These are phyloP conservation scores for Enteromius treurensis DNA, from an alignment of 2,797 vertebrate genomes.

Conservation along the genomic window DNA sequence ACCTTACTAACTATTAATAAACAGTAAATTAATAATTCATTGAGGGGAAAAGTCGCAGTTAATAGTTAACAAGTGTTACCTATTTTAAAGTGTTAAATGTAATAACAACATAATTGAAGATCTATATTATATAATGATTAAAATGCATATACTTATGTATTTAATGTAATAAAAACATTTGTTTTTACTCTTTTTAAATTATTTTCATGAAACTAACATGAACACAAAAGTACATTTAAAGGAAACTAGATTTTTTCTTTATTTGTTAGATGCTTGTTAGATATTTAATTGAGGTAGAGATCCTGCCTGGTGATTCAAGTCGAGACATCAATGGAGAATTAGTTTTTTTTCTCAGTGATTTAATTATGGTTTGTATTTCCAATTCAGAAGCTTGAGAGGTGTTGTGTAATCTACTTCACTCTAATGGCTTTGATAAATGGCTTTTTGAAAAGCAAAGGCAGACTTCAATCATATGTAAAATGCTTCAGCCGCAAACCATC, in stretches of 20 bases:
- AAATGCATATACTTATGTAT: background rate
- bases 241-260: background rate
- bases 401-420: constrained; percentile 36
- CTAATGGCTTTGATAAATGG: constrained; percentile 40
- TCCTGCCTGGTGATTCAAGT: constrained; percentile 15
- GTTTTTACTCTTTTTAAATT: background rate
- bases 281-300: background rate
- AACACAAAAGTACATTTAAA: background rate
- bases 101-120: too few species aligned
- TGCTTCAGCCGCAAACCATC: background rate
- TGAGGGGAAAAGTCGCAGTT: too few species aligned
- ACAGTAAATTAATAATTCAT: too few species aligned
- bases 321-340: background rate
- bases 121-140: background rate
- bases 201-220: background rate
- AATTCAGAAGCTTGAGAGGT: constrained; percentile 32
- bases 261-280: background rate
- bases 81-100: too few species aligned
- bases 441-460: constrained; percentile 28
- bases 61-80: too few species aligned
- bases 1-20: too few species aligned
- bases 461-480: constrained; percentile 33
- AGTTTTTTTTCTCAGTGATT: background rate
- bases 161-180: background rate
- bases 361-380: constrained; percentile 33